Base-by-base conservation (phyloP, 1,140 invertebrate genomes). In the Musca domestica region DNA sequence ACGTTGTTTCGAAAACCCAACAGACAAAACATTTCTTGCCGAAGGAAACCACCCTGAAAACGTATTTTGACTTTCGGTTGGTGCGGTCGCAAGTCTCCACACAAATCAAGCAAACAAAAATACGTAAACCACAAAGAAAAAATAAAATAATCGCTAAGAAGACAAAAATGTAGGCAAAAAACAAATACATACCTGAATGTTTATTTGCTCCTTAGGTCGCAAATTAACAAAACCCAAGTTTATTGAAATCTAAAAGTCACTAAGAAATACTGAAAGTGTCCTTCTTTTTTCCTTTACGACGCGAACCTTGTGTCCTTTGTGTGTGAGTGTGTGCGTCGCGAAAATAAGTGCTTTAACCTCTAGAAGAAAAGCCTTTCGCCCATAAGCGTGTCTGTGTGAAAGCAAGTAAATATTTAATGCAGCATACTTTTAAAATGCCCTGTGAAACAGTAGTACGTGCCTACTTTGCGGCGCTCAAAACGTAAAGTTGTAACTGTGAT, bases 1-100 rank as follows among this genome's bases (percentile, higher is more conserved):
- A 41, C 12, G n/a, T 47, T n/a, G 22, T 65, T 65, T 65, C 64
- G 64, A 49, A 65, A 20, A 22, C 23, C 6, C 17, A 61, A 34
- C 34, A 17, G 56, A 61, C 56, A 61, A 61, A 48, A 49, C 64
- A 65, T 49, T 65, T 49, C 9, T 34, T 61, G 56, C 27, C 56
- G 56, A 61, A 61, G 56, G 66, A 67, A 70, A 71, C 76, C 76
- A 76, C 76, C 77, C 75, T 73, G 71, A 69, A 76, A 76, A 74
- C 69, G 73, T 70, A 73, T 72, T 78, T 71, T 56, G 67, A 72
- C 73, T 67, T 65, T 79, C 77, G 77, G 75, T 70, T 74, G 75
- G 70, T 72, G 71, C 75, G 77, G 77, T 79, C 76, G 76, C 65
- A 67, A 52, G 68, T 20, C 70, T 71, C 73, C 69, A 66, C 54